Percentiles rank a stretch among this genome's conserved stretches.
phyloP scores from a whole-genome alignment of 2,888 invertebrate genomes.

The Hydraecia micacea region DNA sequence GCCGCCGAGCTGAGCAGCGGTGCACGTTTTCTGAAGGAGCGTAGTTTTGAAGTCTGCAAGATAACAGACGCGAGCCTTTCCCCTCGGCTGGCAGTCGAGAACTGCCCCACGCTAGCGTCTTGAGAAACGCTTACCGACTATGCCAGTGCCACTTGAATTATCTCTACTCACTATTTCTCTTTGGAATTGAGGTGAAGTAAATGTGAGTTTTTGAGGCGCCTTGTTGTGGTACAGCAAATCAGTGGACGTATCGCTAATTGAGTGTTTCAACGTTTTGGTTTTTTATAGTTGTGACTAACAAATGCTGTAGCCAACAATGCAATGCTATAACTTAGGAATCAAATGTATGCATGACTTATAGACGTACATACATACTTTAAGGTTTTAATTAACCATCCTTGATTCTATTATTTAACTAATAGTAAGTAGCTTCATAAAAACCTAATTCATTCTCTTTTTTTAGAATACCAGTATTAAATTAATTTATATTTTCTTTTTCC shows the following conservation, averaged over 20 bases:
- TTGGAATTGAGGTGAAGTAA: conserved; percentile 21
- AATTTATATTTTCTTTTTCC: not conserved
- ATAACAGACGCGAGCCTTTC: conserved; percentile 74
- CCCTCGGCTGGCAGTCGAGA: conserved; percentile 58
- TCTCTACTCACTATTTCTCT: conserved; percentile 54
- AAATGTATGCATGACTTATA: not conserved
- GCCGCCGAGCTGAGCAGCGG: conserved; percentile 62
- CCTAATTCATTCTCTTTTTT: not conserved
- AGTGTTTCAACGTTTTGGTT: not conserved
- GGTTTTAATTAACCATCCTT: not conserved
- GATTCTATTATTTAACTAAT: not conserved
- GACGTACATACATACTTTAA: too few species aligned
- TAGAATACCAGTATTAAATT: not conserved
- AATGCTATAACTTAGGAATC: not conserved
- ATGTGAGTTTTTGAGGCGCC: not conserved
- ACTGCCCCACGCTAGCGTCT: conserved; percentile 63
- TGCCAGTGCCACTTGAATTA: conserved; percentile 60
- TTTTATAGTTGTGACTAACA: too few species aligned
- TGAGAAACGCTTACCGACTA: conserved; percentile 67
- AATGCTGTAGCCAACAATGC: too few species aligned
- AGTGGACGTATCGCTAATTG: not conserved
- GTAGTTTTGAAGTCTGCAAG: conserved; percentile 73
- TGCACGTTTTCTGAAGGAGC: conserved; percentile 71
- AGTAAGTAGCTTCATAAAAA: not conserved
- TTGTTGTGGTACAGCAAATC: not conserved